A percentile compares a stretch with the other conserved stretches of the same genome.
These are phyloP conservation scores for Macrotus californicus DNA, from an alignment of 2,113 vertebrate species.

Conservation along the genomic window DNA sequence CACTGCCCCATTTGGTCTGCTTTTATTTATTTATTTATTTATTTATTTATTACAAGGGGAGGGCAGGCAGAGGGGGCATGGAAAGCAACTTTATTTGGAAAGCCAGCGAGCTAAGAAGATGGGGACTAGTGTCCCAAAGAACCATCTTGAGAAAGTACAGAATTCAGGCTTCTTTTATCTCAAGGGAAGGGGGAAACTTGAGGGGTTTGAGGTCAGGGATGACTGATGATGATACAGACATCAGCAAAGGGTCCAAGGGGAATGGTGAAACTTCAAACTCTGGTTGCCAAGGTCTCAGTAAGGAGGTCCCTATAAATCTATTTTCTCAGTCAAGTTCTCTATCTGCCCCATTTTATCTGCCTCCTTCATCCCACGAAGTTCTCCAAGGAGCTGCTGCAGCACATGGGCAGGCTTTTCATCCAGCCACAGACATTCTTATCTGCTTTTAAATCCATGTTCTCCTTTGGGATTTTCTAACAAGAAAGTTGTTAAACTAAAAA, in stretches of 20 bases:
- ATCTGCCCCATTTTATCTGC: neutral
- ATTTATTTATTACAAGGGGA: neutral
- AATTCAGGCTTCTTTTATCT: neutral
- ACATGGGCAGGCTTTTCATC: neutral
- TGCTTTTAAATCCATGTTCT: constrained; percentile 16
- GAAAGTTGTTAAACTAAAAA: neutral
- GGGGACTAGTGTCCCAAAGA: neutral
- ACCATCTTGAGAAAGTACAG: neutral
- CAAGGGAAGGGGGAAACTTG: neutral
- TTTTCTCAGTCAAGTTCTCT: neutral
- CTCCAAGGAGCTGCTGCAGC: neutral
- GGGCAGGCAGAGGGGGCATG: too few species aligned
- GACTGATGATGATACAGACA: neutral
- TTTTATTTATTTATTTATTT: constrained; percentile 5
- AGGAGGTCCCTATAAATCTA: neutral
- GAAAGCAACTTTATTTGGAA: neutral
- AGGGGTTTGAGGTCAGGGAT: neutral
- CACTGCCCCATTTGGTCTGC: neutral
- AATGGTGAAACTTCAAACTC: neutral
- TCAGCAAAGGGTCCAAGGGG: neutral
- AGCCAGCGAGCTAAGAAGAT: neutral
- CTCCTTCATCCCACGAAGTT: neutral
- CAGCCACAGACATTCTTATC: neutral
- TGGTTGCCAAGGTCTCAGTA: neutral
- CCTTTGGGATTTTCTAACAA: constrained; percentile 22